Evolutionary conservation across 2,113 vertebrate species (phyloP).

Genomic region (Burhinus bistriatus): DNA sequence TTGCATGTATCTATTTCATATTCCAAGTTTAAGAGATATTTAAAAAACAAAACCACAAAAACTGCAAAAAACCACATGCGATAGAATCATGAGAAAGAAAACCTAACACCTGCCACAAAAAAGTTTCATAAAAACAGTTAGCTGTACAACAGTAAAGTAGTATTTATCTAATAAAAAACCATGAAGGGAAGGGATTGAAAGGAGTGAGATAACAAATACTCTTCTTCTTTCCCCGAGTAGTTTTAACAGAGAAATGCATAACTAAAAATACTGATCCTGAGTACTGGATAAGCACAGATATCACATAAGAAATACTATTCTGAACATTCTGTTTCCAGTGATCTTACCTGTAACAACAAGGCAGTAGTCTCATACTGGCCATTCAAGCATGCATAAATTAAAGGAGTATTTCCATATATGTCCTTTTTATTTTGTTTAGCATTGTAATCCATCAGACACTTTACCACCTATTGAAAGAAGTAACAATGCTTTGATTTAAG

Average conservation of each 20-base stretch:
- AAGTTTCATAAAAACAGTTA: not conserved
- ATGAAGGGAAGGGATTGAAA: not conserved
- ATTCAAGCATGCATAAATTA: conserved; percentile 84
- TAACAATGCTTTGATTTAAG: not conserved
- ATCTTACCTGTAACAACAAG: conserved; percentile 82
- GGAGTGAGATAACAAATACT: not conserved
- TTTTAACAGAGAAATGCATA: not conserved
- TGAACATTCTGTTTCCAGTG: not conserved
- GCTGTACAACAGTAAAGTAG: not conserved
- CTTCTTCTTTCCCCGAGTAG: not conserved
- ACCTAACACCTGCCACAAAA: not conserved
- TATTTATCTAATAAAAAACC: not conserved
- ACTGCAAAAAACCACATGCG: rapidly evolving
- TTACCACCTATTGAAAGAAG: conserved; percentile 80
- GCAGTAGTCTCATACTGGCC: conserved; percentile 81
- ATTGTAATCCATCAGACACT: conserved; percentile 81
- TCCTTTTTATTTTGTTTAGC: conserved; percentile 92
- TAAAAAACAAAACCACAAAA: not conserved
- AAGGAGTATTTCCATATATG: conserved; percentile 88
- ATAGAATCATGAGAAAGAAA: not conserved
- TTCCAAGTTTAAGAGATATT: not conserved
- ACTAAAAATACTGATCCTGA: not conserved
- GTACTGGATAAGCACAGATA: not conserved
- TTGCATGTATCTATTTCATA: not conserved
- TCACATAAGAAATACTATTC: not conserved